Conservation (phyloP, 2,113 vertebrate genomes). For the Carassius carassius region DNA sequence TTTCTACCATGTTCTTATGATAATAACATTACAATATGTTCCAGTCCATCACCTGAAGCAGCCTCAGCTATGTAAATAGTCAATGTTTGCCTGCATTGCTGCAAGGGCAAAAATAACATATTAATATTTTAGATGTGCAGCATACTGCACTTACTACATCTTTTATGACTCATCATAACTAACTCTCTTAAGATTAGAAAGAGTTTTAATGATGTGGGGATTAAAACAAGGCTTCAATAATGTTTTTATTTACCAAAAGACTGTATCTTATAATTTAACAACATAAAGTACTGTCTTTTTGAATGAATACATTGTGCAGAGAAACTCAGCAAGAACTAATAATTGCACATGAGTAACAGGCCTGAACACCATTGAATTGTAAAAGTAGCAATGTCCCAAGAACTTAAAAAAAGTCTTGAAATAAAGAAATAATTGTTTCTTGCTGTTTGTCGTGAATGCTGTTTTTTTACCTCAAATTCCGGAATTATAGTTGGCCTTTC, state of each 20-base stretch:
- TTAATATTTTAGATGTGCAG: slow-evolving; percentile 51
- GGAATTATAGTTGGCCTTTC: neutral
- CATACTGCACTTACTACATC: slow-evolving; percentile 32
- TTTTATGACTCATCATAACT: slow-evolving; percentile 42
- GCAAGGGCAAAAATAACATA: slow-evolving; percentile 35
- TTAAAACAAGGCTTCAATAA: neutral
- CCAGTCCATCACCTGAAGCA: slow-evolving; percentile 26
- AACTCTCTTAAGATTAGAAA: slow-evolving; percentile 28
- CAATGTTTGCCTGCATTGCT: slow-evolving; percentile 45
- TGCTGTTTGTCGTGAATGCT: too few relatives aligned
- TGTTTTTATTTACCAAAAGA: slow-evolving; percentile 17
- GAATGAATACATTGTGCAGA: slow-evolving; percentile 1
- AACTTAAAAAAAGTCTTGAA: too few relatives aligned
- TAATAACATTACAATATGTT: neutral
- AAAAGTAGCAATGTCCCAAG: too few relatives aligned
- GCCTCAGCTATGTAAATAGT: slow-evolving; percentile 42
- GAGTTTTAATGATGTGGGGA: slow-evolving; percentile 9
- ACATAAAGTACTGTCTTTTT: slow-evolving; percentile 20
- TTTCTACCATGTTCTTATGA: neutral
- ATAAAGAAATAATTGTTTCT: too few relatives aligned
- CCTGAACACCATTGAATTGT: neutral
- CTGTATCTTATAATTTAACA: slow-evolving; percentile 23
- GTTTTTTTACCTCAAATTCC: neutral
- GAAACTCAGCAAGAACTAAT: neutral
- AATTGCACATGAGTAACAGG: neutral